Evolutionary conservation across 2,888 invertebrate genomes (phyloP).

Genomic region (Acleris emargana): DNA sequence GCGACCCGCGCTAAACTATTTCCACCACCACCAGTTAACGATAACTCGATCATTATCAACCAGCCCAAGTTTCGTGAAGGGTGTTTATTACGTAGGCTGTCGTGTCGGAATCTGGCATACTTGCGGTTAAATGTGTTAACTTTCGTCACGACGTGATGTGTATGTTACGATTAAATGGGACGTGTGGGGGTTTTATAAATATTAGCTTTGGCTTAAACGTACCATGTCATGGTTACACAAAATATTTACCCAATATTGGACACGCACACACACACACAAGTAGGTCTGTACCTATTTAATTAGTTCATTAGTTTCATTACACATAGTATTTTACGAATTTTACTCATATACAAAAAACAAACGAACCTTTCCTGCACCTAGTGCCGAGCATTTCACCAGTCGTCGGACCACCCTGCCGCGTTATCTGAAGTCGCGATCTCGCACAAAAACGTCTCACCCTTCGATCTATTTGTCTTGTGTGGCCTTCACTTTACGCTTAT

Average conservation of each 20-base stretch:
- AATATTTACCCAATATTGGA: no score
- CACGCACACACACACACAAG: no score
- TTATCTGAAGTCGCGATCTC: conserved; percentile 67
- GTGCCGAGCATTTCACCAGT: conserved; percentile 43
- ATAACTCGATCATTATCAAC: conserved; percentile 36
- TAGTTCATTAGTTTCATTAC: no score
- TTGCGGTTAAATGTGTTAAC: conserved; percentile 52
- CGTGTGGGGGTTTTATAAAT: conserved; percentile 1
- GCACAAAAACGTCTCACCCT: conserved; percentile 69
- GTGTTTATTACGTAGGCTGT: conserved; percentile 61
- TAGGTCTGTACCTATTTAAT: no score
- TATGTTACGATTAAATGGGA: conserved; percentile 19
- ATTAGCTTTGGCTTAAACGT: neutral
- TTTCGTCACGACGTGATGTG: conserved; percentile 40
- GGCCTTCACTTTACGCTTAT: conserved; percentile 73
- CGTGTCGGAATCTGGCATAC: conserved; percentile 60
- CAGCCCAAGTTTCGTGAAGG: conserved; percentile 52
- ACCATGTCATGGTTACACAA: no score
- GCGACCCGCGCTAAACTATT: conserved; percentile 27
- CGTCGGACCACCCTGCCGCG: conserved; percentile 67
- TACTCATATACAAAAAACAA: conserved; percentile 13
- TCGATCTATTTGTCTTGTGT: conserved; percentile 74
- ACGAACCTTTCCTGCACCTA: conserved; percentile 35
- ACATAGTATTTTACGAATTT: no score
- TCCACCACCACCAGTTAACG: conserved; percentile 23